These are phyloP conservation scores for Miichthys miiuy DNA, from an alignment of 2,797 vertebrate species.

Conservation along the genomic window DNA sequence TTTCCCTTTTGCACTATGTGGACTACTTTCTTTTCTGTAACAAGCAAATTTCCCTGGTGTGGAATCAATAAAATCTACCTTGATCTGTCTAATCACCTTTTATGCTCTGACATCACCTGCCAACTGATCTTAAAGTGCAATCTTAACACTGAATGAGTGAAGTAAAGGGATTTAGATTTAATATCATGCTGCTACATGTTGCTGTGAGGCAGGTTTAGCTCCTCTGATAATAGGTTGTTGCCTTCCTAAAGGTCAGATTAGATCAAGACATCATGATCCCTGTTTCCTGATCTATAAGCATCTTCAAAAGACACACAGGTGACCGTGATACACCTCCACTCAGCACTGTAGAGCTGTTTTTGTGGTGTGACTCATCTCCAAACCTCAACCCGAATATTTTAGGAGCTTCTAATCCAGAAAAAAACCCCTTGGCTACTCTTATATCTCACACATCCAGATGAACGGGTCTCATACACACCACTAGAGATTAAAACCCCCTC, in stretches of 20 bases:
- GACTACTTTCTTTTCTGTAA: too few species aligned
- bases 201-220: neutral
- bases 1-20: too few species aligned
- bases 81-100: conserved; percentile 21
- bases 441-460: conserved; percentile 75
- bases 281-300: neutral
- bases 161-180: conserved; percentile 17
- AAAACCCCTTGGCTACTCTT: conserved; percentile 62
- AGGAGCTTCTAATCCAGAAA: conserved; percentile 79
- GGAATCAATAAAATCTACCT: neutral
- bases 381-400: conserved; percentile 76
- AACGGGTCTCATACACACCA: conserved; percentile 20
- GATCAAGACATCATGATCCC: neutral
- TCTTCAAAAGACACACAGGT: conserved; percentile 15
- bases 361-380: conserved; percentile 73
- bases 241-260: conserved; percentile 3
- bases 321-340: conserved; percentile 13
- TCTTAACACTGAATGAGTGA: conserved; percentile 19
- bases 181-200: neutral
- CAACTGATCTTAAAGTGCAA: conserved; percentile 14
- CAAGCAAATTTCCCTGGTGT: too few species aligned
- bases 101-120: conserved; percentile 6
- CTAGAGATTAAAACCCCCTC: conserved; percentile 48
- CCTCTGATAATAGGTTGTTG: neutral
- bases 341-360: conserved; percentile 56